These are phyloP conservation scores for Rhinoraja longicauda DNA, from an alignment of 2,797 vertebrate species.

Conservation along the genomic window DNA sequence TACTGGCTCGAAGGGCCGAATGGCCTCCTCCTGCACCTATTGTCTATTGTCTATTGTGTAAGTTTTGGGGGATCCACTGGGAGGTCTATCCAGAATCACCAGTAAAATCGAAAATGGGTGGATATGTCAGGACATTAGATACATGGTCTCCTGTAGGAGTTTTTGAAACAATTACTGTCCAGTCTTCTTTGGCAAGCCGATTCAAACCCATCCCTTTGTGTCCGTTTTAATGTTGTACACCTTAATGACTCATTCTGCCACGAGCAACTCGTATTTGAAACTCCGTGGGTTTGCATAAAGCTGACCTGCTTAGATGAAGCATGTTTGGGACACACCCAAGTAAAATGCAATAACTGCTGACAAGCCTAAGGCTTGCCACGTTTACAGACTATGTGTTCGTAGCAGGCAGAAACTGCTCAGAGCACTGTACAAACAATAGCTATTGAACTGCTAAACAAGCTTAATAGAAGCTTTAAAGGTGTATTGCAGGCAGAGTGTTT, in stretches of 20 bases:
- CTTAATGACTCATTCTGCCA: not conserved
- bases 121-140: not conserved
- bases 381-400: not conserved
- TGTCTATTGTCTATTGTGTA: no score
- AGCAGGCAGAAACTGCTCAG: not conserved
- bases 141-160: not conserved
- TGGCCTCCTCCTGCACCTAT: no score
- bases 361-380: not conserved
- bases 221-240: not conserved
- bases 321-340: not conserved
- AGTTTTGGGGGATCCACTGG: not conserved
- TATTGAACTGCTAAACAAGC: not conserved
- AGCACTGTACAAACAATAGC: not conserved
- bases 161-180: not conserved
- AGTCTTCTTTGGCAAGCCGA: not conserved
- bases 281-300: not conserved
- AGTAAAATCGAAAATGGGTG: not conserved
- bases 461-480: not conserved
- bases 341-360: not conserved
- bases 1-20: no score
- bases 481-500: not conserved
- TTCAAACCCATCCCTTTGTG: not conserved
- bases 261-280: not conserved
- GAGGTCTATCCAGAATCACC: not conserved
- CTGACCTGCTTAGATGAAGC: not conserved